Percentiles rank a stretch among this genome's conserved stretches.
Evolutionary conservation across 2,113 vertebrate species (phyloP).

Genomic region (Pygoscelis antarcticus): DNA sequence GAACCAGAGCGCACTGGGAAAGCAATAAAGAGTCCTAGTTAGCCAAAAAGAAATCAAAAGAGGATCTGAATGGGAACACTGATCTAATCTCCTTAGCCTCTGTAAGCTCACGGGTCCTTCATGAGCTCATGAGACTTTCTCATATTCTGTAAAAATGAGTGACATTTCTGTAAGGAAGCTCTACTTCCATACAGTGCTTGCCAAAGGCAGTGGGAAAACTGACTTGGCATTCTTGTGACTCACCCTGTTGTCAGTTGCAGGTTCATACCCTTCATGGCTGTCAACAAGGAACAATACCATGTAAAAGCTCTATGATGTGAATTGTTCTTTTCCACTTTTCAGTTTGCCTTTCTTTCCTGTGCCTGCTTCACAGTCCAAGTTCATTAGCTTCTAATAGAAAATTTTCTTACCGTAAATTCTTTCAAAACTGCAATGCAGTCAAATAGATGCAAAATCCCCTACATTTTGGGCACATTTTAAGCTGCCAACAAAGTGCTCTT

Average conservation of each 20-base stretch:
- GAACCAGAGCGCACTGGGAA: not conserved
- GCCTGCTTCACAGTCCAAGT: not conserved
- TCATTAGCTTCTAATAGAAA: not conserved
- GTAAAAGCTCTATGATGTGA: not conserved
- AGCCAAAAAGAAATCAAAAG: not conserved
- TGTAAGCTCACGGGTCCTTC: not conserved
- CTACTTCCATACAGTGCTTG: not conserved
- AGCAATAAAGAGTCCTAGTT: not conserved
- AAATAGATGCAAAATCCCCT: not conserved
- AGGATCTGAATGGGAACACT: not conserved
- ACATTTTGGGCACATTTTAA: not conserved
- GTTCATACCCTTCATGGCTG: not conserved
- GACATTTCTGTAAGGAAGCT: not conserved
- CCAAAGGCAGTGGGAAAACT: not conserved
- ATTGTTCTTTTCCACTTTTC: not conserved
- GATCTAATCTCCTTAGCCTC: not conserved
- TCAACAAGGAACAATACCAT: not conserved
- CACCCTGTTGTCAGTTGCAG: not conserved
- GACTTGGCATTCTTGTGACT: not conserved
- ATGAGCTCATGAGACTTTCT: not conserved
- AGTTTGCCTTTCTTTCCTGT: not conserved
- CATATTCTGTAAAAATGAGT: not conserved
- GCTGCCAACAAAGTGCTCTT: not conserved
- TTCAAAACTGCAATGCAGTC: not conserved
- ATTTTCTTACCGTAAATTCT: not conserved